These are phyloP conservation scores for Centropyge bicolor DNA, from an alignment of 2,797 vertebrate species.

Conservation along the genomic window DNA sequence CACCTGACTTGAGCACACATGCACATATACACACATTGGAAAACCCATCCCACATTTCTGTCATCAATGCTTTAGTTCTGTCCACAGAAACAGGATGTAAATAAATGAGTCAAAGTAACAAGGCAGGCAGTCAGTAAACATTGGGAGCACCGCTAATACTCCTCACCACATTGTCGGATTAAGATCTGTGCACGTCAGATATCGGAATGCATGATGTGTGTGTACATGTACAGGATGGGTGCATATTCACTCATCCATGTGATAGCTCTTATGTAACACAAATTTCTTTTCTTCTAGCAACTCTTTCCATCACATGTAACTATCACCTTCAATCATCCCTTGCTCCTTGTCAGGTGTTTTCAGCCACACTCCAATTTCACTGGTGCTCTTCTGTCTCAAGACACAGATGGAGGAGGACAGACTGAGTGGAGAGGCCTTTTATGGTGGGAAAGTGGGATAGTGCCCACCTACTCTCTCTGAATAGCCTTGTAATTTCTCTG, in stretches of 20 bases:
- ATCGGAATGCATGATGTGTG: constrained; percentile 40
- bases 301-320: constrained; percentile 28
- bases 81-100: constrained; percentile 53
- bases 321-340: constrained; percentile 23
- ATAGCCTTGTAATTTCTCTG: constrained; percentile 51
- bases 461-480: constrained; percentile 41
- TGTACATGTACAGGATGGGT: constrained; percentile 5
- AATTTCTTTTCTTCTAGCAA: constrained; percentile 36
- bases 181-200: constrained; percentile 17
- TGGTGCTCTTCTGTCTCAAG: constrained; percentile 30
- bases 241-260: constrained; percentile 25
- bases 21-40: not conserved
- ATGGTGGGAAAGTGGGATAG: constrained; percentile 40
- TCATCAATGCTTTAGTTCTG: constrained; percentile 11
- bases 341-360: constrained; percentile 48
- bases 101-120: constrained; percentile 37
- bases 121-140: constrained; percentile 17
- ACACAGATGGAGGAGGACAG: constrained; percentile 34
- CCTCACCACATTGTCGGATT: not conserved
- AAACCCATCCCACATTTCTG: constrained; percentile 7
- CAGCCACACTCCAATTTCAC: constrained; percentile 12
- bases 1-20: constrained; percentile 36
- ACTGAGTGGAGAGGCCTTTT: constrained; percentile 41
- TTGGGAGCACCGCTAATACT: constrained; percentile 2
- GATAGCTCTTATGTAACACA: constrained; percentile 56